Percentiles rank a stretch among this genome's conserved stretches.
phyloP scores from a whole-genome alignment of 2,797 vertebrate species.

The Parauchenoglanis ngamensis region DNA sequence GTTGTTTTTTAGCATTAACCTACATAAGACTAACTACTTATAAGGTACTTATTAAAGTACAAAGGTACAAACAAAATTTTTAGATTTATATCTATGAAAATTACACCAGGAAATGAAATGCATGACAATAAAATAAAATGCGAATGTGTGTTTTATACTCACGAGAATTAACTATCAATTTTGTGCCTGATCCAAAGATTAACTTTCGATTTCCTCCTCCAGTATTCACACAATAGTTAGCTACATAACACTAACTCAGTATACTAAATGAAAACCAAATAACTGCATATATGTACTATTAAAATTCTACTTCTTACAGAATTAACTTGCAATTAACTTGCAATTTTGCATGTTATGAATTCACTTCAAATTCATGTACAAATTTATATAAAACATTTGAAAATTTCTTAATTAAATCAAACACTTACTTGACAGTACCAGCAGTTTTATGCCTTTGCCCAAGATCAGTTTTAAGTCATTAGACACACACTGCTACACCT shows the following conservation, averaged over 20 bases:
- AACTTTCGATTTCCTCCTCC: constrained; percentile 33
- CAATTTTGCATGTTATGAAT: neutral
- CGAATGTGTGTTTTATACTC: neutral
- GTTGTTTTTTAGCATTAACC: neutral
- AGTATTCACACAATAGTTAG: neutral
- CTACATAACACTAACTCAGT: neutral
- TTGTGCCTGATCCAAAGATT: constrained; percentile 52
- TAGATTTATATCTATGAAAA: neutral
- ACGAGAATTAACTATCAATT: constrained; percentile 40
- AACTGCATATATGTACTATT: neutral
- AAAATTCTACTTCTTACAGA: neutral
- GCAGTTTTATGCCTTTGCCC: constrained; percentile 57
- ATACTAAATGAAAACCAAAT: neutral
- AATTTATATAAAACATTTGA: neutral
- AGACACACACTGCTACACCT: constrained; percentile 55
- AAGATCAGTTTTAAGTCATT: constrained; percentile 52
- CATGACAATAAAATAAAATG: neutral
- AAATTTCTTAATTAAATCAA: neutral
- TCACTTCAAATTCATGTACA: neutral
- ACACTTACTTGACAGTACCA: constrained; percentile 28
- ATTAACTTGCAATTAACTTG: neutral
- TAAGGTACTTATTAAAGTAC: too few species aligned
- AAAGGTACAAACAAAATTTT: neutral
- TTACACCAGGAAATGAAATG: neutral
- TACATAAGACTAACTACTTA: neutral